A percentile compares a stretch with the other conserved stretches of the same genome.
These are phyloP conservation scores for Drosophila yooni DNA, from an alignment of 2,888 invertebrate genomes.

Conservation along the genomic window DNA sequence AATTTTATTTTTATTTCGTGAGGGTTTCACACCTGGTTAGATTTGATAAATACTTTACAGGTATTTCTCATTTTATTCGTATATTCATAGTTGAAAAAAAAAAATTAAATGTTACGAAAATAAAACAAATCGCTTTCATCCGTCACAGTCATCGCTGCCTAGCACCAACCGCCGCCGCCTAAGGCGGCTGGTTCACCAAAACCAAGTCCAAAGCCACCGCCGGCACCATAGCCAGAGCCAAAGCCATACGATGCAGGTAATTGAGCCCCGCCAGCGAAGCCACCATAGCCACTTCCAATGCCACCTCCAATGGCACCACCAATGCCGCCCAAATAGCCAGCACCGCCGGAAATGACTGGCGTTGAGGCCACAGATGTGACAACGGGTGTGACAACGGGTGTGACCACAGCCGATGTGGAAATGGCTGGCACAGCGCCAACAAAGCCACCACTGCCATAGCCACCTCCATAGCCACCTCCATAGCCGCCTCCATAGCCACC, in stretches of 20 bases:
- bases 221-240: conserved; percentile 64
- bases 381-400: conserved; percentile 67
- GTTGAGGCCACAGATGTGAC: conserved; percentile 67
- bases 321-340: conserved; percentile 48
- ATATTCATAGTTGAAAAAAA: conserved; percentile 43
- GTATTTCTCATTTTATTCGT: conserved; percentile 21
- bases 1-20: background rate
- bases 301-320: conserved; percentile 46
- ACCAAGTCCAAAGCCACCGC: conserved; percentile 66
- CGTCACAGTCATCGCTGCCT: conserved; percentile 17
- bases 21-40: background rate
- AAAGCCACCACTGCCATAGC: conserved; percentile 50
- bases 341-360: conserved; percentile 63
- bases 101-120: conserved; percentile 18
- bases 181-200: conserved; percentile 62
- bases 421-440: conserved; percentile 69
- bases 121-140: conserved; percentile 18
- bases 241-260: conserved; percentile 61
- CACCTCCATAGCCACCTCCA: conserved; percentile 36
- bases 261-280: conserved; percentile 35
- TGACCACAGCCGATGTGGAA: conserved; percentile 68
- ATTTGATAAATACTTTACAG: background rate
- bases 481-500: conserved; percentile 34
- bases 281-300: conserved; percentile 37
- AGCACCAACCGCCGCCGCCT: conserved; percentile 71